Evolutionary conservation across 1,140 invertebrate genomes (phyloP).

Genomic region (Drosophila repletoides): DNA sequence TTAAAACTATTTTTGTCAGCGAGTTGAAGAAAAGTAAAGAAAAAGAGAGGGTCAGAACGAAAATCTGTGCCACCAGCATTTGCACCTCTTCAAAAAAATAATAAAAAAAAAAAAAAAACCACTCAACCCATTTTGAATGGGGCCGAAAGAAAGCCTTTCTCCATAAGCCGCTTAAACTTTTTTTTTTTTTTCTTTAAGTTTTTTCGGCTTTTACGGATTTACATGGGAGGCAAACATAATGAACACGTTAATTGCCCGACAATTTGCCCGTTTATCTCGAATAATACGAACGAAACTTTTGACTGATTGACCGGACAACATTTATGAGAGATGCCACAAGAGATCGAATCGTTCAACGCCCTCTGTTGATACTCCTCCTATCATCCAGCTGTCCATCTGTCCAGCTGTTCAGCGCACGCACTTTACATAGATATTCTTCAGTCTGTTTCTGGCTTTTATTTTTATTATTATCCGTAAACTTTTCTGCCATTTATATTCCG

Average conservation of each 20-base stretch:
- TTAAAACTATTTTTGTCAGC: slow-evolving; percentile 36
- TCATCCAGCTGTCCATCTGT: slow-evolving; percentile 1
- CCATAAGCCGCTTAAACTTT: slow-evolving; percentile 39
- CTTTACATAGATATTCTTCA: slow-evolving; percentile 77
- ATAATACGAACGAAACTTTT: neutral
- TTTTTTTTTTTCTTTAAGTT: neutral
- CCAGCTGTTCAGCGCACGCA: slow-evolving; percentile 27
- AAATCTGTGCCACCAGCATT: slow-evolving; percentile 41
- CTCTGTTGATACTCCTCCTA: slow-evolving; percentile 33
- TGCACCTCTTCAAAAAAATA: slow-evolving; percentile 36
- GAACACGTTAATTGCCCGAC: slow-evolving; percentile 69
- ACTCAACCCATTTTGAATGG: slow-evolving; percentile 33
- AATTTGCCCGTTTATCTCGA: slow-evolving; percentile 48
- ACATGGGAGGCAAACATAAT: slow-evolving; percentile 28
- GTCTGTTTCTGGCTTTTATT: slow-evolving; percentile 22
- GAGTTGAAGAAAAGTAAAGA: too few relatives aligned
- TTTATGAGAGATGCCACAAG: too few relatives aligned
- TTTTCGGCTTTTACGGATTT: neutral
- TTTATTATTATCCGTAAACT: too few relatives aligned
- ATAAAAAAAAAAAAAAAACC: too few relatives aligned
- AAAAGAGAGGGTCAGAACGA: slow-evolving; percentile 5
- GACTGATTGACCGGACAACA: slow-evolving; percentile 4
- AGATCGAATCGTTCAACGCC: slow-evolving; percentile 51
- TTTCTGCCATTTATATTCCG: slow-evolving; percentile 39
- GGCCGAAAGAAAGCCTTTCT: slow-evolving; percentile 55